Percentiles rank a stretch among this genome's conserved stretches.
Conservation (phyloP, 2,113 vertebrate species). For the Pollimyrus isidori region DNA sequence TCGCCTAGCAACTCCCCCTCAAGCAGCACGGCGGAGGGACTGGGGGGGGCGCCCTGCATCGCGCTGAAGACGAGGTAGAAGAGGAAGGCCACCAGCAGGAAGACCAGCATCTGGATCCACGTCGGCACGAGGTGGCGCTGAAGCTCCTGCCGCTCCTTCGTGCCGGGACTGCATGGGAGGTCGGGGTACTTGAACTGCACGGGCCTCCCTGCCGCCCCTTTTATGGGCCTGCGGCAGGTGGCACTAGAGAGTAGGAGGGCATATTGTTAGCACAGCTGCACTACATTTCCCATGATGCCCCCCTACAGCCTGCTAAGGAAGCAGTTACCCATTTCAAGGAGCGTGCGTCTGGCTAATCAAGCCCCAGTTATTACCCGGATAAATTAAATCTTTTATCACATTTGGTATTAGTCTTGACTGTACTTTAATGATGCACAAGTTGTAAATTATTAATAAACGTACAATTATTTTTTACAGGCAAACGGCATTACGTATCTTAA, state of each 20-base stretch:
- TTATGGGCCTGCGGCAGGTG: slow-evolving; percentile 51
- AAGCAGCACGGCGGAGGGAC: slow-evolving; percentile 31
- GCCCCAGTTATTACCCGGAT: background rate
- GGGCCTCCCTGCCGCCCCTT: slow-evolving; percentile 62
- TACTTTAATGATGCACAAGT: background rate
- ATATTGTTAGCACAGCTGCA: background rate
- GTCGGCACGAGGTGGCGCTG: slow-evolving; percentile 44
- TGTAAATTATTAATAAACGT: background rate
- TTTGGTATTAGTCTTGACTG: background rate
- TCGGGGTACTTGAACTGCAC: slow-evolving; percentile 52
- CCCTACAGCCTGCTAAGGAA: background rate
- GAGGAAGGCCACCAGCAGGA: slow-evolving; percentile 53
- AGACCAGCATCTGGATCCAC: slow-evolving; percentile 53
- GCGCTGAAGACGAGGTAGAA: slow-evolving; percentile 55
- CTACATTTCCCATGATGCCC: background rate
- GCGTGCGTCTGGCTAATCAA: background rate
- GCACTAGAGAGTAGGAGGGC: slow-evolving; percentile 42
- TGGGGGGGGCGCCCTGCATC: slow-evolving; percentile 43
- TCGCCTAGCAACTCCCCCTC: slow-evolving; percentile 15
- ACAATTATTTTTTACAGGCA: background rate
- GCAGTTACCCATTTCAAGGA: background rate
- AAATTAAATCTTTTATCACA: background rate
- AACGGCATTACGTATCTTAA: background rate
- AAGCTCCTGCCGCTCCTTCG: slow-evolving; percentile 37
- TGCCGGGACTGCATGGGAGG: slow-evolving; percentile 23